Base-by-base conservation (phyloP, 2,113 vertebrate species). In the Pseudolaguvia tuberculata region DNA sequence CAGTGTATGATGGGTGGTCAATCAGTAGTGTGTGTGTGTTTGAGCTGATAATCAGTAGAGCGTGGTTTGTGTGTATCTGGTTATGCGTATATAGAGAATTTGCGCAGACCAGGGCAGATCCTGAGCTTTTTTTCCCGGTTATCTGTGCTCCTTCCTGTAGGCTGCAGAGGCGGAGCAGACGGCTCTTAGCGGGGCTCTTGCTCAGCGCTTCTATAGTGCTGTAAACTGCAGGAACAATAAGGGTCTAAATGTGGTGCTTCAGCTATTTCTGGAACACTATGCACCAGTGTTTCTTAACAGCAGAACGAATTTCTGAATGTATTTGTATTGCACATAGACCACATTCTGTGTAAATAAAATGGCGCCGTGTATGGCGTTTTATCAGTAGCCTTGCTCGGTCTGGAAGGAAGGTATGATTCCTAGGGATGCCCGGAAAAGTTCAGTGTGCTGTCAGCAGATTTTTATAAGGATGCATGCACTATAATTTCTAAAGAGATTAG, bases 131-230 rank as follows among this genome's bases (percentile, higher is more conserved):
- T 42, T 42, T 42, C 7, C 7, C 52, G 59, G 71, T 70, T 79
- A 75, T 79, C 52, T 67, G 35, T 25, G 50, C 78, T 76, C 52
- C 53, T 76, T 59, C 73, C 73, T 76, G 68, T 79, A 51, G 53
- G 47, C 39, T 68, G 45, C 55, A 61, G 31, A 70, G 76, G 76
- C 21, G 76, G 48, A 70, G 69, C 53, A 31, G 58, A 59, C 68
- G 18, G 35, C 39, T 67, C 58, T 68, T 57, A 23, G 42, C 55
- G 50, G 61, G 72, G 73, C 73, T 56, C 62, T 67, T 18, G 25
- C 73, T 63, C 59, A 29, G 51, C 20, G 13, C 61, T 47, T 35
- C 73, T 68, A 13, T 57, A 68, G 52, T 50, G 63, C 63, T 29
- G 15, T 67, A 27, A 29, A 53, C 73, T 2, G 20, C 61, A 47